phyloP scores from a whole-genome alignment of 1,140 invertebrate genomes.

The Aphis craccivora region DNA sequence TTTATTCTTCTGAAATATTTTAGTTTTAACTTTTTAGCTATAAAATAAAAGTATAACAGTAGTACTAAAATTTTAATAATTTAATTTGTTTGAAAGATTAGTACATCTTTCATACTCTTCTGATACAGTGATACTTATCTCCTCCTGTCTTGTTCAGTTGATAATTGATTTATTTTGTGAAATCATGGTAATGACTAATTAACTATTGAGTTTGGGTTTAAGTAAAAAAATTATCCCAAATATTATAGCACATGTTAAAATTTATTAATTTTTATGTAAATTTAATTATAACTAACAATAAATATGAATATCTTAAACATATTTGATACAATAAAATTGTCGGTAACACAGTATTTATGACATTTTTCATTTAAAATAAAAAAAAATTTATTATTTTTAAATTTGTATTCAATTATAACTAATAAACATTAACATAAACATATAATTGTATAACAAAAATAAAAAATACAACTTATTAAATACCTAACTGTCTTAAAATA shows the following conservation, averaged over 20 bases:
- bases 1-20: background rate
- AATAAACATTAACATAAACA: background rate
- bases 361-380: background rate
- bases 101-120: background rate
- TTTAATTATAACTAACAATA: background rate
- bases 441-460: background rate
- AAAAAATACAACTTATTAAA: background rate
- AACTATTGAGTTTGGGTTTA: background rate
- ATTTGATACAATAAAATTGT: background rate
- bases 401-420: background rate
- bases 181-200: background rate
- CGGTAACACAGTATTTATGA: background rate
- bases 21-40: background rate
- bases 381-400: background rate
- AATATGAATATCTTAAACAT: background rate
- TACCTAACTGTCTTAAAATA: background rate
- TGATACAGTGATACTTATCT: no score
- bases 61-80: background rate
- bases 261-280: background rate
- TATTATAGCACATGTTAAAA: background rate
- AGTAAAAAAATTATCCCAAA: background rate
- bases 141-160: background rate
- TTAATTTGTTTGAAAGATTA: background rate
- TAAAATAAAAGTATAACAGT: background rate
- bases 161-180: background rate